A percentile compares a stretch with the other conserved stretches of the same genome.
These are phyloP conservation scores for Brachionus asplanchnoidis DNA, from an alignment of 1,140 invertebrate species.

Conservation along the genomic window DNA sequence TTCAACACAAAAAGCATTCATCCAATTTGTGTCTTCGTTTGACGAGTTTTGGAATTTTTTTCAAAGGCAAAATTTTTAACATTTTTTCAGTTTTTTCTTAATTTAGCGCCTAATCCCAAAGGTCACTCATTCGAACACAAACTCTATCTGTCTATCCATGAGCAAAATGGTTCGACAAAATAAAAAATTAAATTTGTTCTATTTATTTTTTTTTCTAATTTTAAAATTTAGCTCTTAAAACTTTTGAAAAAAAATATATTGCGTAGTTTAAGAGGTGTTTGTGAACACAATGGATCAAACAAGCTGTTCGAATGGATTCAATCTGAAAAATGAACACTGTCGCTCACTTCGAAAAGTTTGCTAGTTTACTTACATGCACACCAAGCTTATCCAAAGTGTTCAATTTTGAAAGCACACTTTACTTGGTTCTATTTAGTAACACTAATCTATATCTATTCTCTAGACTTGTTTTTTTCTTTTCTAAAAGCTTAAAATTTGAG, in stretches of 20 bases:
- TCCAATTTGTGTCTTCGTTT: neutral
- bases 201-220: neutral
- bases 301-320: neutral
- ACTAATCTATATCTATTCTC: neutral
- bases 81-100: neutral
- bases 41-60: neutral
- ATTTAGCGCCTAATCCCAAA: neutral
- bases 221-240: neutral
- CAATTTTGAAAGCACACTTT: neutral
- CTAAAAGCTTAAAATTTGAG: neutral
- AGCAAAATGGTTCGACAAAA: neutral
- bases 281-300: neutral
- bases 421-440: neutral
- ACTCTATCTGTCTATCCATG: neutral
- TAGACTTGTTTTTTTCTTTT: neutral
- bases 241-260: neutral
- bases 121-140: neutral
- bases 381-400: neutral
- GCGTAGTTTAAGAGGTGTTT: neutral
- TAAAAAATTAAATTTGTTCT: neutral
- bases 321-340: neutral
- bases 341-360: neutral
- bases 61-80: neutral
- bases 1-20: neutral
- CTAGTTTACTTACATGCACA: neutral